A percentile compares a stretch with the other conserved stretches of the same genome.
These are phyloP conservation scores for Pygocentrus nattereri DNA, from an alignment of 2,797 vertebrate genomes.

Conservation along the genomic window DNA sequence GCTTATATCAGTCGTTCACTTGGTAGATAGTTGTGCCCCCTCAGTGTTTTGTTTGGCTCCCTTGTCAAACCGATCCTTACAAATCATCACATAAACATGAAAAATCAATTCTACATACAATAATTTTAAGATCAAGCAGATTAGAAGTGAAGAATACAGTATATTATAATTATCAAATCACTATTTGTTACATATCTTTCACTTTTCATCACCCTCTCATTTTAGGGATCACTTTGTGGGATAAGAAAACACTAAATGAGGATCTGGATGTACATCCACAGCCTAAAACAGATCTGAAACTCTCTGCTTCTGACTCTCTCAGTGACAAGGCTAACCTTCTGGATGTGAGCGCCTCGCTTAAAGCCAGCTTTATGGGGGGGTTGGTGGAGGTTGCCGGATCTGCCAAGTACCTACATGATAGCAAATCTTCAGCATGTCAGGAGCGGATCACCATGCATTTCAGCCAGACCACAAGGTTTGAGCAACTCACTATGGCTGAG, in stretches of 20 bases:
- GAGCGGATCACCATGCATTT: conserved; percentile 50
- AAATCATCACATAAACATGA: too few relatives aligned
- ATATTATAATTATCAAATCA: too few relatives aligned
- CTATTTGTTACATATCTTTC: too few relatives aligned
- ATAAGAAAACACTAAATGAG: not conserved
- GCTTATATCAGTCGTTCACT: too few relatives aligned
- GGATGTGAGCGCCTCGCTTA: conserved; percentile 48
- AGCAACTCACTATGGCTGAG: conserved; percentile 42
- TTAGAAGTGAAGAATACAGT: too few relatives aligned
- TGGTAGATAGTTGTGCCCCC: too few relatives aligned
- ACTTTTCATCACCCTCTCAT: not conserved
- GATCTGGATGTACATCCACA: conserved; percentile 19
- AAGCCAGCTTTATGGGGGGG: conserved; percentile 52
- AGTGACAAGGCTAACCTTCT: conserved; percentile 38
- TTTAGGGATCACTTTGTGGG: conserved; percentile 53
- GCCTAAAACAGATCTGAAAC: conserved; percentile 32
- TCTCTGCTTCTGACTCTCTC: conserved; percentile 47
- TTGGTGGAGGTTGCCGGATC: conserved; percentile 53
- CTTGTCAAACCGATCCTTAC: too few relatives aligned
- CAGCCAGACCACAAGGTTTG: conserved; percentile 42
- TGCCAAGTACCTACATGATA: conserved; percentile 46
- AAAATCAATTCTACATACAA: too few relatives aligned
- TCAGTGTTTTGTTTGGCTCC: too few relatives aligned
- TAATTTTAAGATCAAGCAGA: too few relatives aligned
- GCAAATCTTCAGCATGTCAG: conserved; percentile 45